phyloP scores from a whole-genome alignment of 2,113 vertebrate genomes.

The Phalacrocorax brasilianus region DNA sequence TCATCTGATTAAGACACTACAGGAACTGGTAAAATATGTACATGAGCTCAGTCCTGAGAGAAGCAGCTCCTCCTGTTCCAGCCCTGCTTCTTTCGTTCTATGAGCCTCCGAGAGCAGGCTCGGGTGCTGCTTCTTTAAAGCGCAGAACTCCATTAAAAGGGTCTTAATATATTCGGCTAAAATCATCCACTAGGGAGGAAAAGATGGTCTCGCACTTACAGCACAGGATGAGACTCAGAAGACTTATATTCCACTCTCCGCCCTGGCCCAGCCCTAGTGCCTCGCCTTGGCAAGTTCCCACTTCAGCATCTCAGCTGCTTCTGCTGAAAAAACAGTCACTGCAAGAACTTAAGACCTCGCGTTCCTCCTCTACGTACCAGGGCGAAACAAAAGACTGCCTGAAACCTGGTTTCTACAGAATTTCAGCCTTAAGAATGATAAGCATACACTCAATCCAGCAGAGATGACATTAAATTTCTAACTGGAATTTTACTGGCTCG shows the following conservation, averaged over 20 bases:
- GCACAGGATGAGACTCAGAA: neutral
- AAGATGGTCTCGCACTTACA: neutral
- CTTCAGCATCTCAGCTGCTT: neutral
- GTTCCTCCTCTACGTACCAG: rapidly evolving
- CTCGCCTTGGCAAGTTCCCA: neutral
- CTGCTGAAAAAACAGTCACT: neutral
- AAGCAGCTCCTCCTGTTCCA: constrained; percentile 55
- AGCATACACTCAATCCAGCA: neutral
- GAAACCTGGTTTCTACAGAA: neutral
- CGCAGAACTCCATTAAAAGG: neutral
- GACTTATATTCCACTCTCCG: neutral
- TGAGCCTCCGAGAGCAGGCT: constrained; percentile 45
- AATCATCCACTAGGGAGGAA: neutral
- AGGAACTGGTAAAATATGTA: neutral
- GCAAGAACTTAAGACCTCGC: rapidly evolving
- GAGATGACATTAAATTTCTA: too few species aligned
- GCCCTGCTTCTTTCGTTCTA: neutral
- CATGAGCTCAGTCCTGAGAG: constrained; percentile 16
- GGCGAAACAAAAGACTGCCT: neutral
- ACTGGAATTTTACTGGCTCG: rapidly evolving
- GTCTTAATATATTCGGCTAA: rapidly evolving
- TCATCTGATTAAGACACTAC: neutral
- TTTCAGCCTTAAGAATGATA: rapidly evolving
- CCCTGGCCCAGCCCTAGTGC: neutral
- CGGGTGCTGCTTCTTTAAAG: constrained; percentile 8